Conservation (phyloP, 2,888 invertebrate genomes). For the Colletes collaris region DNA sequence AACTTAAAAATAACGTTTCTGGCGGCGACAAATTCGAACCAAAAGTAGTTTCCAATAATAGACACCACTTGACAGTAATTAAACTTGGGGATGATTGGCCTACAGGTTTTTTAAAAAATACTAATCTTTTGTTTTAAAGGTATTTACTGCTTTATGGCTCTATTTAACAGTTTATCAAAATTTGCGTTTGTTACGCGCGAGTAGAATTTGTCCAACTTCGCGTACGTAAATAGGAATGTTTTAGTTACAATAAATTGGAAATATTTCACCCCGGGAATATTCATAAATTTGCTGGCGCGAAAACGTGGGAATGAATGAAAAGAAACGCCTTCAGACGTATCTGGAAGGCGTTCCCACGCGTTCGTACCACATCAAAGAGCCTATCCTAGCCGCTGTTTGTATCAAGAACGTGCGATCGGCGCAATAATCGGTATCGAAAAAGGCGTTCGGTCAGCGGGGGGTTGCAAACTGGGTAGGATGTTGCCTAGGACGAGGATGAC, state of each 20-base stretch:
- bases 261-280: conserved; percentile 27
- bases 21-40: no score
- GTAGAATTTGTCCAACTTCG: no score
- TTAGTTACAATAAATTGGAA: neutral
- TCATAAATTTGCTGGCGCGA: conserved; percentile 23
- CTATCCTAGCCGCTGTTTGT: conserved; percentile 60
- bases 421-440: conserved; percentile 68
- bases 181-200: no score
- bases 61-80: no score
- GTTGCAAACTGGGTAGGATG: conserved; percentile 60
- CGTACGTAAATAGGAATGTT: neutral
- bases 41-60: no score
- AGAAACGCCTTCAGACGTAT: conserved; percentile 57
- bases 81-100: no score
- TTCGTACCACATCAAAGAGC: conserved; percentile 40
- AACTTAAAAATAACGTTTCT: no score
- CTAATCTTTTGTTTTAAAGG: no score
- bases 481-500: conserved; percentile 61
- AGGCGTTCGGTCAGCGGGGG: conserved; percentile 65
- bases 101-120: no score
- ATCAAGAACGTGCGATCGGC: conserved; percentile 63
- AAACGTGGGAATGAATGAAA: conserved; percentile 67
- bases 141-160: no score
- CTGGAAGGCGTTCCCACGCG: conserved; percentile 70
- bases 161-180: no score